Evolutionary conservation across 2,888 invertebrate genomes (phyloP).

Genomic region (Phalera bucephala): DNA sequence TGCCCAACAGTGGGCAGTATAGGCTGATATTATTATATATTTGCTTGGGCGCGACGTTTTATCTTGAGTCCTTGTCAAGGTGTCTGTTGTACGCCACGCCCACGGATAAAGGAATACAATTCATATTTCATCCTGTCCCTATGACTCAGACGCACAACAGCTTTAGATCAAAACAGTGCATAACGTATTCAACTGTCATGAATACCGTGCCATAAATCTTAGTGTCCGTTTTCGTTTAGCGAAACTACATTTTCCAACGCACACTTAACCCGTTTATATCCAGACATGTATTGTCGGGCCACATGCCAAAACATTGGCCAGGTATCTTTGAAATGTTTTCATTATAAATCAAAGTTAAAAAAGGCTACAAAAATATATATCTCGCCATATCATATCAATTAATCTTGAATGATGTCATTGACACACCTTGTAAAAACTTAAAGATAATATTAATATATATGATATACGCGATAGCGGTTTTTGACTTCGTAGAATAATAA

Average conservation of each 20-base stretch:
- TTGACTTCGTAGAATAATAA: constrained; percentile 14
- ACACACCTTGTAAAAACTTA: constrained; percentile 20
- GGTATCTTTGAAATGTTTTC: constrained; percentile 35
- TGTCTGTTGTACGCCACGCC: not conserved
- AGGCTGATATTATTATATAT: no score
- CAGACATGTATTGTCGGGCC: constrained; percentile 35
- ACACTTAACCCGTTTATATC: constrained; percentile 27
- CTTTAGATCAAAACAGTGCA: constrained; percentile 33
- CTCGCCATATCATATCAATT: constrained; percentile 20
- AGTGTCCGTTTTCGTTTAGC: constrained; percentile 41
- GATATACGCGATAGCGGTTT: constrained; percentile 16
- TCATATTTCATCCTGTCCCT: constrained; percentile 9
- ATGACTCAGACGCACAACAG: constrained; percentile 23
- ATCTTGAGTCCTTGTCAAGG: not conserved
- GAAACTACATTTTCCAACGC: constrained; percentile 36
- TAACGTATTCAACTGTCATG: constrained; percentile 39
- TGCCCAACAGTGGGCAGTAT: no score
- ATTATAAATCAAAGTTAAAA: constrained; percentile 36
- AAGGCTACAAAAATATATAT: constrained; percentile 20
- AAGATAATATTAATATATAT: constrained; percentile 17
- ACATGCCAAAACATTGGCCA: constrained; percentile 45
- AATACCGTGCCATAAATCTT: constrained; percentile 37
- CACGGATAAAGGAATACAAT: constrained; percentile 6
- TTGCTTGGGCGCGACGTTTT: no score
- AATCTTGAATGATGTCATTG: constrained; percentile 37